phyloP scores from a whole-genome alignment of 2,113 vertebrate species.

The Lates calcarifer region DNA sequence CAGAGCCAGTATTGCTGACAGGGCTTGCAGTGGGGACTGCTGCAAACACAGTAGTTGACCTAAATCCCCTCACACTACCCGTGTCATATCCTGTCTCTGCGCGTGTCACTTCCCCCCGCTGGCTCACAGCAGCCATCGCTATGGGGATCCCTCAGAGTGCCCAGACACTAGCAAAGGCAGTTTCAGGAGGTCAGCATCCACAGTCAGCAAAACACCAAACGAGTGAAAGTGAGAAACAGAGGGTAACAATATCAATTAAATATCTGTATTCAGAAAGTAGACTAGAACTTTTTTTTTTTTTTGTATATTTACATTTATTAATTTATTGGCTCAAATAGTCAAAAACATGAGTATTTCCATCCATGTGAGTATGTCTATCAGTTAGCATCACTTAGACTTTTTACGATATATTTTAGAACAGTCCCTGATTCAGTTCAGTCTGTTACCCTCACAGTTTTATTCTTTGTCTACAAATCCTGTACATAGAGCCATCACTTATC shows the following conservation, averaged over 20 bases:
- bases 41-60: constrained; percentile 70
- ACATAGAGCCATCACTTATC: constrained; percentile 12
- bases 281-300: not conserved
- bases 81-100: constrained; percentile 77
- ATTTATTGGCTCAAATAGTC: not conserved
- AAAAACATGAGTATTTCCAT: not conserved
- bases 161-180: constrained; percentile 41
- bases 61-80: constrained; percentile 69
- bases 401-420: not conserved
- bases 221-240: not conserved
- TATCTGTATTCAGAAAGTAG: not conserved
- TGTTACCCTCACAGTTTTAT: constrained; percentile 21
- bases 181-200: constrained; percentile 23
- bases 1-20: constrained; percentile 69
- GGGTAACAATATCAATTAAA: not conserved
- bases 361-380: too few species aligned
- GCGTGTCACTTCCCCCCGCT: constrained; percentile 71
- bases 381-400: not conserved
- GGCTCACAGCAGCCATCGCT: constrained; percentile 60
- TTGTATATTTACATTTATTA: not conserved
- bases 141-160: constrained; percentile 40
- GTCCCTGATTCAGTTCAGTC: not conserved
- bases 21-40: constrained; percentile 58
- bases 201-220: constrained; percentile 29
- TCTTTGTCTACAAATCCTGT: constrained; percentile 26